Base-by-base conservation (phyloP, 2,797 vertebrate species). In the Acanthis flammea region DNA sequence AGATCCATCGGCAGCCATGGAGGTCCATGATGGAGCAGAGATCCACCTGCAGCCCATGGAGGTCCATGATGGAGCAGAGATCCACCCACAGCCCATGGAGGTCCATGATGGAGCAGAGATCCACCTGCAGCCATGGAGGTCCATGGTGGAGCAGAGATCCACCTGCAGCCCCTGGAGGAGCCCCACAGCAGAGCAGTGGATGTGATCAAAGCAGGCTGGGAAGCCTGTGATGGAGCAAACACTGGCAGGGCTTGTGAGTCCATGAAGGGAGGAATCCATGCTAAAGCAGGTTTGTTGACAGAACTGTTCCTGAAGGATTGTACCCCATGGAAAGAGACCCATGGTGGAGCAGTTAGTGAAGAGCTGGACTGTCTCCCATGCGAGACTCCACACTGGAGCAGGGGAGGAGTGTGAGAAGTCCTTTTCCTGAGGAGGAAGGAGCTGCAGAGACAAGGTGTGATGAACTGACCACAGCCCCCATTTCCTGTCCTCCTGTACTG, bases 351-450 rank as follows among this genome's bases (percentile, higher is more conserved):
- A 76, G 15, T 63, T 30, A 19, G 17, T 57, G 57, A 37, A 57
- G 50, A 19, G 28, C 10, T 63, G 57, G n/a, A 44, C 21, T 39
- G 17, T 39, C 6, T 70, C 17, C 24, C 0, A 0, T 44, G 57
- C 28, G n/a, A 70, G 14, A 76, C 28, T 51, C 50, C 50, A 53
- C 28, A 13, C 51, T 53, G 51, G 51, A 53, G 30, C 51, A 53
- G 51, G 12, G 30, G 51, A 53, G 31, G 19, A 13, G 19, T 31
- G 30, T 39, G 57, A 62, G 62, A 35, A 75, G 13, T 47, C 27
- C 41, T 54, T 6, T 11, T 7, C 18, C 23, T 61, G 77, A 61
- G 41, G 15, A 68, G 48, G 35, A 75, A 68, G n/a, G 31, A 68
- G 48, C 17, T 54, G 16, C 31, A 48, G 55, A 48, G 27, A 75